Evolutionary conservation across 2,113 vertebrate species (phyloP), one percentile per base, ranked within the genome.

Genomic region (Rhinolophus sinicus): DNA sequence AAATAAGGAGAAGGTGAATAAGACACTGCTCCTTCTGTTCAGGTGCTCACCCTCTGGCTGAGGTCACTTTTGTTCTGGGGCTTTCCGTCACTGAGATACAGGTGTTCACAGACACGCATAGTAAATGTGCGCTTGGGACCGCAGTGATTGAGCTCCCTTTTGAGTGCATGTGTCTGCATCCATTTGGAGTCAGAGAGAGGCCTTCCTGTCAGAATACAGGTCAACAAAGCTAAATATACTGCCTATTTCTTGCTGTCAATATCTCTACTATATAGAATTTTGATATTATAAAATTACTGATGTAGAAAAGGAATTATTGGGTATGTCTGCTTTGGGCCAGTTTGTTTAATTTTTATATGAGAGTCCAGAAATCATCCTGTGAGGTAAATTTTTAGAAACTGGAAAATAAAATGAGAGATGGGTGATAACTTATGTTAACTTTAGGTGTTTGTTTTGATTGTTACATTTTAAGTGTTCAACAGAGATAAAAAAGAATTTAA

Each of bases 311-410:
- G 70, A 83, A 89, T 16, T 54, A 72, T 21, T 77, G 19, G 67
- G 58, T 54, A 3, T 76, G 52, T 47, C 44, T 96, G 12, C 5
- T 72, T 93, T 92, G 1, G n/a, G 24, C 64, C n/a, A 65, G 28
- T 88, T 95, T 93, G 33, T 78, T 94, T 56, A 18, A 22, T 89
- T 93, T 97, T 81, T 76, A 44, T 67, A 22, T 35, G 15, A n/a
- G 44, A 91, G 28, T 80, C 65, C 75, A 95, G 52, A 86, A 83
- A 88, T 65, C 75, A 3, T 83, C 73, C 64, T 52, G 21, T 78
- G n/a, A 56, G 60, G 56, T 76, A 52, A 30, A 38, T 89, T 92
- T 96, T 90, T 89, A 90, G 69, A 56, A 86, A 88, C 14, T 52
- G 33, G 56, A 86, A 77, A 81, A 24, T 82, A 33, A 82, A 62